Evolutionary conservation across 2,113 vertebrate genomes (phyloP).

Genomic region (Gadus chalcogrammus): DNA sequence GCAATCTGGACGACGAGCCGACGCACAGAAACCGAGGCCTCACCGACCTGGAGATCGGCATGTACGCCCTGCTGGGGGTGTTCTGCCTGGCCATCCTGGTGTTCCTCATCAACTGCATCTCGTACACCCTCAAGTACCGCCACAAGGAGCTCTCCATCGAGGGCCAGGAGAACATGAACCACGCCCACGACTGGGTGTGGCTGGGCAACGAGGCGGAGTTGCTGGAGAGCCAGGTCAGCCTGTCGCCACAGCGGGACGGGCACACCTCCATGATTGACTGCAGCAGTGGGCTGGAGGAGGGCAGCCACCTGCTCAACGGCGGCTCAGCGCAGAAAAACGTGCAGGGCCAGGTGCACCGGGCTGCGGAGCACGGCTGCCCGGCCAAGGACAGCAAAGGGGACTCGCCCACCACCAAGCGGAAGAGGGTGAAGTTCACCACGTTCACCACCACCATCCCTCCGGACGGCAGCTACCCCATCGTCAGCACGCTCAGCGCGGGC

Average conservation of each 20-base stretch:
- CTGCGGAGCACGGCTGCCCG: conserved; percentile 54
- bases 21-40: conserved; percentile 78
- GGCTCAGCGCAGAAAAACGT: conserved; percentile 72
- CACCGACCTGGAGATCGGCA: conserved; percentile 92
- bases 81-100: conserved; percentile 97
- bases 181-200: conserved; percentile 98
- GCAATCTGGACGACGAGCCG: conserved; percentile 72
- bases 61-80: conserved; percentile 94
- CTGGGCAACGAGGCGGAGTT: conserved; percentile 89
- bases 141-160: conserved; percentile 92
- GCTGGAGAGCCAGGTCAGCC: conserved; percentile 77
- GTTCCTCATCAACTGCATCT: conserved; percentile 94
- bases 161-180: conserved; percentile 82
- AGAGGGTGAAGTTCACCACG: conserved; percentile 90
- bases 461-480: conserved; percentile 75
- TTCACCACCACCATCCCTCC: conserved; percentile 87
- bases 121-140: conserved; percentile 88
- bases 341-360: conserved; percentile 76
- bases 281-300: conserved; percentile 72
- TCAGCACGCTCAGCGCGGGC: conserved; percentile 76
- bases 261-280: conserved; percentile 85
- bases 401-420: conserved; percentile 85
- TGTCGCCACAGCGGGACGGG: conserved; percentile 75
- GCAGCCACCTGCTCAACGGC: conserved; percentile 80
- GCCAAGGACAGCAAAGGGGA: conserved; percentile 74